phyloP scores from a whole-genome alignment of 1,140 invertebrate species.

The Acarapis woodi region DNA sequence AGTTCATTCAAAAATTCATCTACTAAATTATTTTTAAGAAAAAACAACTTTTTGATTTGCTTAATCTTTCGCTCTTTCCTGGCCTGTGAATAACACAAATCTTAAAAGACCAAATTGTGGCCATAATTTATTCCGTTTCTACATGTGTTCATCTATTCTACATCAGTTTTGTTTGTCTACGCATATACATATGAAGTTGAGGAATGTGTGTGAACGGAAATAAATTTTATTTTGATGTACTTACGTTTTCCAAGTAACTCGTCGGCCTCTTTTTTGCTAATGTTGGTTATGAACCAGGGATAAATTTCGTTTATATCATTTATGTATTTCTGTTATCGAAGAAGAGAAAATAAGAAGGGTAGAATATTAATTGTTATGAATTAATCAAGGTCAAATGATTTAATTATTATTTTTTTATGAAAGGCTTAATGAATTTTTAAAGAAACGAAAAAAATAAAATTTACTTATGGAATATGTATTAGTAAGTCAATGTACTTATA shows the following conservation, averaged over 20 bases:
- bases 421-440: background rate
- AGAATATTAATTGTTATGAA: background rate
- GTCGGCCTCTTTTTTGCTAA: conserved; percentile 82
- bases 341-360: background rate
- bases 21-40: too few relatives aligned
- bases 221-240: conserved; percentile 2
- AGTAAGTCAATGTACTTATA: background rate
- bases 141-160: too few relatives aligned
- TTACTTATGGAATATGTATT: background rate
- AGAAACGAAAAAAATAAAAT: background rate
- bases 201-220: background rate
- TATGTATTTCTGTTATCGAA: conserved; percentile 32
- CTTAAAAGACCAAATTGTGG: too few relatives aligned
- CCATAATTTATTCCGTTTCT: too few relatives aligned
- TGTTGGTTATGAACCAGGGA: conserved; percentile 88
- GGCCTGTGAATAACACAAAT: too few relatives aligned
- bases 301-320: conserved; percentile 92
- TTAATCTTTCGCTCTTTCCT: too few relatives aligned
- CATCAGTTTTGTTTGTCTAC: too few relatives aligned
- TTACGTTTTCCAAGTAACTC: conserved; percentile 69
- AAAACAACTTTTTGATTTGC: too few relatives aligned
- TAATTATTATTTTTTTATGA: background rate
- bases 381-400: conserved; percentile 2
- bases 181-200: too few relatives aligned
- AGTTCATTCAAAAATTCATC: too few relatives aligned